Evolutionary conservation across 2,113 vertebrate genomes (phyloP).

Genomic region (Columbina picui): DNA sequence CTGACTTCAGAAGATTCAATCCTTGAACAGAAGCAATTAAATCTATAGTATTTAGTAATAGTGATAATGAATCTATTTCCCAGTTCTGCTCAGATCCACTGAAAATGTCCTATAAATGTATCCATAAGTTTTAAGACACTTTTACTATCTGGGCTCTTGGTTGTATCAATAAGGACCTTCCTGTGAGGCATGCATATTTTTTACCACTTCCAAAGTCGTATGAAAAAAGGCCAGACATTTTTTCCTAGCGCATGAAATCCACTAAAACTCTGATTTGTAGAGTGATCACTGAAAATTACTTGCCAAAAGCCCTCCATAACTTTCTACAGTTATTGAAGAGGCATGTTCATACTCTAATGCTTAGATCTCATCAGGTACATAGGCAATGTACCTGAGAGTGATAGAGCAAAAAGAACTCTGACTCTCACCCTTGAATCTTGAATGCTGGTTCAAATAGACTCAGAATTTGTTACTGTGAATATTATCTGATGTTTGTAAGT

Average conservation of each 20-base stretch:
- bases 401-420: not conserved
- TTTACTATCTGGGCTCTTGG: not conserved
- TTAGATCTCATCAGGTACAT: not conserved
- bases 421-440: not conserved
- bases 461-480: not conserved
- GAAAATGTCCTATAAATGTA: not conserved
- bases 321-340: not conserved
- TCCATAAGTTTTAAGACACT: not conserved
- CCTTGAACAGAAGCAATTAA: not conserved
- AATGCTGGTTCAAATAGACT: not conserved
- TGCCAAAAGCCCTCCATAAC: not conserved
- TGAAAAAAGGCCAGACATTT: not conserved
- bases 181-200: not conserved
- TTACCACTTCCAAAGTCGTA: not conserved
- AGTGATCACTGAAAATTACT: not conserved
- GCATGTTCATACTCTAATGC: not conserved
- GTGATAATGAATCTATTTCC: not conserved
- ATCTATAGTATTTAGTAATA: not conserved
- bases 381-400: not conserved
- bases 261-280: not conserved
- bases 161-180: not conserved
- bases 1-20: not conserved
- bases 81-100: not conserved
- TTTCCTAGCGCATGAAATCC: not conserved
- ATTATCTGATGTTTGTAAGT: not conserved